These are phyloP conservation scores for Marronus borbonicus DNA, from an alignment of 2,888 invertebrate species.

Conservation along the genomic window DNA sequence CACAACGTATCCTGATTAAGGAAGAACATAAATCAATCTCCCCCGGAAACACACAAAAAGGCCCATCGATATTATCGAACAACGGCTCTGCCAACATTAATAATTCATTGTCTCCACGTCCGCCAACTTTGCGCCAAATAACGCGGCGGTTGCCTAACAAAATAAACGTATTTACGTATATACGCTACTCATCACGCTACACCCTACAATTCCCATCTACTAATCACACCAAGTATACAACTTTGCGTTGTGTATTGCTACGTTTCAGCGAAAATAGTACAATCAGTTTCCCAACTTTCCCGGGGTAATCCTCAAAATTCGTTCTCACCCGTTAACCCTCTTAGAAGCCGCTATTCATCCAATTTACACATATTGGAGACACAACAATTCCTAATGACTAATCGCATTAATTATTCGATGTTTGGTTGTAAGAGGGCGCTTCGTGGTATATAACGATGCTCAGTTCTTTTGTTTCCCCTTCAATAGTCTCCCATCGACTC, in stretches of 20 bases:
- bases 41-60: conserved; percentile 8
- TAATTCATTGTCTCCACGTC: conserved; percentile 33
- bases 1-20: not conserved
- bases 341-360: not conserved
- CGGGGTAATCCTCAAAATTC: not conserved
- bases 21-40: conserved; percentile 29
- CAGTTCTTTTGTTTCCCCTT: conserved; percentile 19
- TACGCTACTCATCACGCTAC: conserved; percentile 6
- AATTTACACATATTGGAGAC: conserved; percentile 8
- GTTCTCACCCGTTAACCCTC: not conserved
- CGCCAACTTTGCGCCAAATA: not conserved
- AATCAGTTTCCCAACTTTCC: conserved; percentile 22
- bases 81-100: conserved; percentile 21
- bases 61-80: conserved; percentile 35
- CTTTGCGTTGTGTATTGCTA: too few species aligned
- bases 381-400: conserved; percentile 21
- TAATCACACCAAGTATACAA: too few species aligned
- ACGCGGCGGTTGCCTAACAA: not conserved
- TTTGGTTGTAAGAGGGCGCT: conserved; percentile 18
- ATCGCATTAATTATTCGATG: conserved; percentile 26
- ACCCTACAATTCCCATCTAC: too few species aligned
- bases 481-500: conserved; percentile 1
- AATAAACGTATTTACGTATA: not conserved
- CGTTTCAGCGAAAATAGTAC: not conserved
- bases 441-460: not conserved